Base-by-base conservation (phyloP, 2,888 invertebrate species). In the Volucella inanis region DNA sequence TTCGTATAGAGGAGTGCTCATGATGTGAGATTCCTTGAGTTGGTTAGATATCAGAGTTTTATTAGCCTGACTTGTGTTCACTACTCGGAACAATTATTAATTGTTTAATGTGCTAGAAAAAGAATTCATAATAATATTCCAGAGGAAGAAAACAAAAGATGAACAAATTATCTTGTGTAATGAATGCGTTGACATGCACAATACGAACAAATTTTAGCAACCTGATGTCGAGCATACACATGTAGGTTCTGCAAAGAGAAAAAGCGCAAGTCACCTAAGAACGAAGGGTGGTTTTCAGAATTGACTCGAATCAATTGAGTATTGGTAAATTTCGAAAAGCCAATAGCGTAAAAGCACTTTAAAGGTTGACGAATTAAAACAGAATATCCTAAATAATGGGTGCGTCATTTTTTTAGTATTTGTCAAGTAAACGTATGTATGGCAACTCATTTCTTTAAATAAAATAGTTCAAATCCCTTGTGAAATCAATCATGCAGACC, bases 241-340 rank as follows among this genome's bases (percentile, higher is more conserved):
- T 62, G 31, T 31, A 64, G 62, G 72, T 64, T 62, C 64, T 54
- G 39, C 43, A 61, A 52, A 45, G 61, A 61, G 43, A 41, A 55
- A 50, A 62, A 77, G 77, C 77, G 77, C 77, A 77, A 70, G 77
- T 77, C 77, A 61, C 77, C 68, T 62, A 70, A 59, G 31, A 54
- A 52, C 45, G 41, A 77, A 70, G 68, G 77, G 77, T 68, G 52
- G 61, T 68, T 61, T 76, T 67, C 8, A 1, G 10, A 57, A 55
- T 61, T 70, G 68, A 55, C 61, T 70, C 54, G 62, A 77, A 77
- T 77, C 77, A 62, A 77, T 77, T 15, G 54, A 54, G 50, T 68
- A 77, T 70, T 55, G 68, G 67, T 52, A 72, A 59, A 50, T 18
- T 41, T 77, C 75, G 75, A 54, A 68, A 77, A 77, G 68, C 77